phyloP scores from a whole-genome alignment of 2,113 vertebrate genomes.

The Condylura cristata region DNA sequence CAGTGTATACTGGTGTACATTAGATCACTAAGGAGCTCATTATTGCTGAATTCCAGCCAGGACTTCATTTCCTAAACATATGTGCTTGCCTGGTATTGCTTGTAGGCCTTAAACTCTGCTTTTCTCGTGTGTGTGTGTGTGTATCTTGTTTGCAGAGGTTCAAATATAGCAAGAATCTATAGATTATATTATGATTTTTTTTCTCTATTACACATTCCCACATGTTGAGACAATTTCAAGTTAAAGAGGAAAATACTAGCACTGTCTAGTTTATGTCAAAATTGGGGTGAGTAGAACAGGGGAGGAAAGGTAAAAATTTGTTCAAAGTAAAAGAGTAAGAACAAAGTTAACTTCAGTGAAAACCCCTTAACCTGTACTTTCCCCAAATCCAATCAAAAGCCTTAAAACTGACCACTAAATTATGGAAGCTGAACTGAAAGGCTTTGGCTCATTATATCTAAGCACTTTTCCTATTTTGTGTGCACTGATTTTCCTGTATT shows the following conservation, averaged over 20 bases:
- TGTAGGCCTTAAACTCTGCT: constrained; percentile 6
- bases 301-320: not conserved
- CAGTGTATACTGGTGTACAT: not conserved
- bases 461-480: constrained; percentile 1
- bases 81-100: constrained; percentile 48
- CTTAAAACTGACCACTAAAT: constrained; percentile 34
- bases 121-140: not conserved
- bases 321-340: not conserved
- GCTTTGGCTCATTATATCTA: not conserved
- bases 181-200: not conserved
- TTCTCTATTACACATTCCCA: not conserved
- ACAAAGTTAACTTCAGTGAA: not conserved
- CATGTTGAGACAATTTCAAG: not conserved
- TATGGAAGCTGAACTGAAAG: constrained; percentile 10
- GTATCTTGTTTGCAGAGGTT: not conserved
- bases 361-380: not conserved
- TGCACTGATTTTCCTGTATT: not conserved
- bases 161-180: not conserved
- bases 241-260: not conserved
- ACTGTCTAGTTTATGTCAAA: not conserved
- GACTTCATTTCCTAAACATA: constrained; percentile 61
- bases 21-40: constrained; percentile 55
- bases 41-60: constrained; percentile 63
- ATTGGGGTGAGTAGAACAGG: not conserved
- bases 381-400: not conserved